phyloP scores from a whole-genome alignment of 2,113 vertebrate species.

The Prochilodus magdalenae region DNA sequence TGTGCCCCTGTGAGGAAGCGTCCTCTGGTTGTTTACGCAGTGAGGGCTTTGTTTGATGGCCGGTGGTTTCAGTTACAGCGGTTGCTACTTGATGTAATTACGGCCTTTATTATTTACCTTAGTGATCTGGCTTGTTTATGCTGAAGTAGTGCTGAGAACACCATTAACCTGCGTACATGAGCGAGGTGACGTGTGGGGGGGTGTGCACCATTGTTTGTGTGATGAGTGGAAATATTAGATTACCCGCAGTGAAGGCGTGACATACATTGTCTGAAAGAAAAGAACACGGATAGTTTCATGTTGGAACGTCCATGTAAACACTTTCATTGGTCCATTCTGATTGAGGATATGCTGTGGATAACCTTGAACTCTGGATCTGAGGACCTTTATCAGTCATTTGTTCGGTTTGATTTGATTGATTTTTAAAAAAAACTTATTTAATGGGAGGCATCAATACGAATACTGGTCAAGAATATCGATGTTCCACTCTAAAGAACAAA shows the following conservation, averaged over 20 bases:
- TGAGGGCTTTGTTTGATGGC: constrained; percentile 49
- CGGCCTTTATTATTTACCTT: constrained; percentile 63
- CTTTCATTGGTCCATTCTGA: too few relatives aligned
- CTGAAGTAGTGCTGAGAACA: constrained; percentile 32
- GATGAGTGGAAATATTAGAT: constrained; percentile 25
- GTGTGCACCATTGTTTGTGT: constrained; percentile 10
- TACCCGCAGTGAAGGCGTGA: not conserved
- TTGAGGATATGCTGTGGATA: too few relatives aligned
- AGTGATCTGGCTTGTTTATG: constrained; percentile 65
- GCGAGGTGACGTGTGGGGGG: constrained; percentile 1
- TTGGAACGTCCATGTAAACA: too few relatives aligned
- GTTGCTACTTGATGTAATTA: constrained; percentile 60
- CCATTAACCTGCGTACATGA: constrained; percentile 41
- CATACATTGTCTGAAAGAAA: not conserved
- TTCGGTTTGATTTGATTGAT: too few relatives aligned
- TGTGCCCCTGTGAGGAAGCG: constrained; percentile 4
- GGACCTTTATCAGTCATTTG: too few relatives aligned
- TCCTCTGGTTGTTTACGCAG: constrained; percentile 46
- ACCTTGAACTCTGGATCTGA: too few relatives aligned
- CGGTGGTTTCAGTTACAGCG: constrained; percentile 35
- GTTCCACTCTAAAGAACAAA: too few relatives aligned
- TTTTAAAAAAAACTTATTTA: too few relatives aligned
- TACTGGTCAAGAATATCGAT: too few relatives aligned
- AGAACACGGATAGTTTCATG: not conserved
- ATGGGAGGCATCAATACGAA: too few relatives aligned